These are phyloP conservation scores for Spilosoma lubricipeda DNA, from an alignment of 2,888 invertebrate species.

Conservation along the genomic window DNA sequence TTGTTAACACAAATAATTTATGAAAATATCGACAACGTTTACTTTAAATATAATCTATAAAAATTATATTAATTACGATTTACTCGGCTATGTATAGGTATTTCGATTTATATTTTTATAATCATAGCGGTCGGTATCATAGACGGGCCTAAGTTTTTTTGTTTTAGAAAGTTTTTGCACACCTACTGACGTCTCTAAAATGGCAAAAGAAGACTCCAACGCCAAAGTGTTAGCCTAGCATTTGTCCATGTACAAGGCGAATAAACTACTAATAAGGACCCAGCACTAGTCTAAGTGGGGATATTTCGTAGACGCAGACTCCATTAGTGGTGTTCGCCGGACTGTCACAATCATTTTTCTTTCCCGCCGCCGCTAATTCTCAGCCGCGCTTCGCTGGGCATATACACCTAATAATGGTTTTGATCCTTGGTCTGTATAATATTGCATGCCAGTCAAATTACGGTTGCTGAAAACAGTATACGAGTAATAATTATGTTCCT, in stretches of 20 bases:
- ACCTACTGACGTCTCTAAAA: background rate
- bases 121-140: background rate
- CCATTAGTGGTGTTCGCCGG: constrained; percentile 85
- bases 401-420: constrained; percentile 54
- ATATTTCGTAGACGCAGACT: constrained; percentile 84
- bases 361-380: constrained; percentile 85
- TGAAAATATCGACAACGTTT: background rate
- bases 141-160: background rate
- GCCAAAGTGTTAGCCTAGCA: constrained; percentile 29
- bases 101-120: background rate
- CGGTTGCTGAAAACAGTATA: no score
- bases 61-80: background rate
- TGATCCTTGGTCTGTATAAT: constrained; percentile 59
- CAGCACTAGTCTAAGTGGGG: constrained; percentile 72
- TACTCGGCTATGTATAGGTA: no score
- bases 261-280: constrained; percentile 24
- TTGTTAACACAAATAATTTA: background rate
- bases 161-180: background rate
- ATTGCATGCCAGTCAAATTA: background rate
- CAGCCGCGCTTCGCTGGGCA: constrained; percentile 80
- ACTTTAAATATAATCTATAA: no score
- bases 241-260: constrained; percentile 10
- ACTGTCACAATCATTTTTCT: constrained; percentile 87
- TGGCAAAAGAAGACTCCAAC: background rate
- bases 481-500: no score